Evolutionary conservation across 2,888 invertebrate genomes (phyloP), one percentile per base, ranked within the genome.

Genomic region (Baccha elongata): DNA sequence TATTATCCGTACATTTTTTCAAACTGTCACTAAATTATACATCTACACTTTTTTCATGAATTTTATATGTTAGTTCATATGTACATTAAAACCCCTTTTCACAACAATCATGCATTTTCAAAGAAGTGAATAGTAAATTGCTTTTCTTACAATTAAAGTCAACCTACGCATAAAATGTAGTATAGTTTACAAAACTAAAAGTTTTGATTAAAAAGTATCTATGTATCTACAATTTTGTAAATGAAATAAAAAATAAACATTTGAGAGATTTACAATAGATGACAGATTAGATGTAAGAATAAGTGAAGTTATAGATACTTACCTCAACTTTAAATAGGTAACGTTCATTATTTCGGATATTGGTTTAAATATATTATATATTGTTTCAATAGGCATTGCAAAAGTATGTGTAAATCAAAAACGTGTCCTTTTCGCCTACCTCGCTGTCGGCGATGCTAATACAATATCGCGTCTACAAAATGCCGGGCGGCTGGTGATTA

Each of bases 391-490:
- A 48, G 69, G 44, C 58, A 65, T 71, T 71, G 60, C 71, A 75
- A 81, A 81, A 71, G 68, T 74, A 62, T 74, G 42, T 69, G 74
- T 74, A 69, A 75, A 81, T 76, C 71, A 71, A 71, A 67, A 65
- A 71, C 84, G 84, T 85, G 84, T 86, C 87, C 86, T 84, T 86
- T 87, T 85, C 87, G 88, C 88, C 88, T 90, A 90, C 88, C 90
- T 89, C 87, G 89, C 87, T 86, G 90, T 86, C 86, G 91, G 90
- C 85, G 90, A 88, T 74, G 90, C 87, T 86, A 90, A 90, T 87
- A 89, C 89, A 87, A 90, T 90, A 87, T 91, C 91, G 87, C 91
- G 89, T 88, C 90, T 90, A 89, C 90, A 91, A 89, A 91, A 91
- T 86, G 89, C 89, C 88, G 91, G 91, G 85, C 91, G 90, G 88